These are phyloP conservation scores for Drosophila ananassae DNA, from an alignment of 1,140 invertebrate species.

Conservation along the genomic window DNA sequence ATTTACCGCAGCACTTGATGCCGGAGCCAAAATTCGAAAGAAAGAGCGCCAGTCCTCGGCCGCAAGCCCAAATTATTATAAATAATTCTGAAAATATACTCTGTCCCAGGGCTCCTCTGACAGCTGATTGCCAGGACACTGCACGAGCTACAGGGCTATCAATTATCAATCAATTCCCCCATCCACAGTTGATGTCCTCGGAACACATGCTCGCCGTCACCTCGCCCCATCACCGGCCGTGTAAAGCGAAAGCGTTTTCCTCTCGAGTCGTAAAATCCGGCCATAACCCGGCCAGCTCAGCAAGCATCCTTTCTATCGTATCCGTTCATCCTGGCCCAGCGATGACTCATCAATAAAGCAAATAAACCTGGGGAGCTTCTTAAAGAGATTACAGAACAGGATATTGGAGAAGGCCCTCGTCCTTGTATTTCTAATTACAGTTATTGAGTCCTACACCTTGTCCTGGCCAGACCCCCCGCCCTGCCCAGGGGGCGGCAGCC, in stretches of 20 bases:
- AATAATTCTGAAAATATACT: background rate
- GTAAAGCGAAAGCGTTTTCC: conserved; percentile 36
- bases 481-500: background rate
- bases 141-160: conserved; percentile 7
- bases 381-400: background rate
- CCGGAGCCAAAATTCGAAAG: background rate
- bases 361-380: conserved; percentile 7
- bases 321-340: conserved; percentile 6
- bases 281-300: conserved; percentile 31
- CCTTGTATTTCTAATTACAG: background rate
- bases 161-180: conserved; percentile 38
- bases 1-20: background rate
- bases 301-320: conserved; percentile 18
- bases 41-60: background rate
- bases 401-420: no score
- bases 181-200: conserved; percentile 4
- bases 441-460: background rate
- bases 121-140: no score
- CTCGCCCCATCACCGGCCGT: background rate
- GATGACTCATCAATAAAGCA: conserved; percentile 38
- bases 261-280: conserved; percentile 41
- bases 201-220: conserved; percentile 12
- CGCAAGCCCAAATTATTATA: background rate
- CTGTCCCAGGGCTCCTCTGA: background rate
- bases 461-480: background rate